Evolutionary conservation across 2,113 vertebrate species (phyloP), one percentile per base, ranked within the genome.

Genomic region (Carlito syrichta): DNA sequence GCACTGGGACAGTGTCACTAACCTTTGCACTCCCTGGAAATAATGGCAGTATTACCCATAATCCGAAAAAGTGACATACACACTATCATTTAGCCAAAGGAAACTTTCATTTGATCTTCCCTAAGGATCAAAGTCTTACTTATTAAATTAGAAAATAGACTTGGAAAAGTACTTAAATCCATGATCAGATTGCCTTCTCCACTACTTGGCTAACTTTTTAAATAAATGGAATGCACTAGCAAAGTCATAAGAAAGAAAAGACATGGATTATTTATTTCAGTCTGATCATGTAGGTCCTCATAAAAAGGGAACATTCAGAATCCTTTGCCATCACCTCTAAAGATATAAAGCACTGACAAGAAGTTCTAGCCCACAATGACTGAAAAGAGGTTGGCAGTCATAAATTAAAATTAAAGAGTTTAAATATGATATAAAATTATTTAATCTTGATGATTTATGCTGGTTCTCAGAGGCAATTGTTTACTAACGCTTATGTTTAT

Each of bases 361-460:
- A 97, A 96, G 97, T 97, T 92, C 43, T 48, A 97, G 96, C 89
- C 95, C 96, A 98, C 96, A 86, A 85, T 5, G 81, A 93, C 54
- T 86, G 86, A 97, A 98, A 98, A 98, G 96, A 97, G 97, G 96
- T 71, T 95, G 95, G 96, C 81, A 98, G 90, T 48, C 96, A 89
- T 98, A 97, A 98, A 98, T 98, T 97, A 97, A 97, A 98, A 98
- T 98, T 96, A 98, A 98, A 86, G 97, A 98, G 97, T 90, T 98
- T 97, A 96, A 98, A 98, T 97, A 98, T 98, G 98, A 98, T 97
- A 95, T 94, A 98, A 97, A 98, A 98, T 98, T 92, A 98, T 97
- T 98, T 98, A 96, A 98, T 98, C 96, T 92, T 73, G 83, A 94
- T 98, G 98, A 98, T 98, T 98, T 98, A 98, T 98, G 97, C 87